Percentiles rank a stretch among this genome's conserved stretches.
Conservation (phyloP, 2,113 vertebrate species). For the Callopanchax toddi region DNA sequence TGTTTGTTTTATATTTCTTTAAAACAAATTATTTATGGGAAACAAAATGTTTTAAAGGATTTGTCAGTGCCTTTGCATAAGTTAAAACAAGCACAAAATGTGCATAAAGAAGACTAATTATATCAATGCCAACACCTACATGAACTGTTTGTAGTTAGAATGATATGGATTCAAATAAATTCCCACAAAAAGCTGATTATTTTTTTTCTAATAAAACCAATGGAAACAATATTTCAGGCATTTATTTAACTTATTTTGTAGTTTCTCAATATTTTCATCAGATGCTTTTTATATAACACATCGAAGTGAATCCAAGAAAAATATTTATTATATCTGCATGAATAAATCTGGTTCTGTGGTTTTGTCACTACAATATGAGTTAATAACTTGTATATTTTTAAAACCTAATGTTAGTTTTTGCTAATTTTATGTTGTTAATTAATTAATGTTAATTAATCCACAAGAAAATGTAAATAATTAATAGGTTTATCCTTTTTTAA, state of each 20-base stretch:
- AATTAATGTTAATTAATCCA: too few species aligned
- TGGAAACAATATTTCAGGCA: not conserved
- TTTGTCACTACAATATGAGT: conserved; percentile 11
- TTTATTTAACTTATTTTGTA: conserved; percentile 1
- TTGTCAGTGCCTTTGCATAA: not conserved
- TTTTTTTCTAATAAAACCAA: conserved; percentile 2
- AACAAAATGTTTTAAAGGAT: conserved; percentile 10
- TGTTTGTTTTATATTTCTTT: conserved; percentile 4
- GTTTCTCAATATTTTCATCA: not conserved
- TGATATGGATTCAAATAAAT: not conserved
- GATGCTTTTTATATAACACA: conserved; percentile 1
- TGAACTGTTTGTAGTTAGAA: not conserved
- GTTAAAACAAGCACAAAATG: conserved; percentile 1
- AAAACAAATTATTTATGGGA: too few species aligned
- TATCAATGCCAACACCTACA: conserved; percentile 9
- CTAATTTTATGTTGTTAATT: too few species aligned
- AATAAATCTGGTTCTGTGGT: conserved; percentile 12
- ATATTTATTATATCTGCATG: conserved; percentile 26
- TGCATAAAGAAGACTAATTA: conserved; percentile 8
- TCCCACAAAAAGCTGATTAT: too few species aligned
- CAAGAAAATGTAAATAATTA: not conserved
- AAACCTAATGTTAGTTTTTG: conserved; percentile 7
- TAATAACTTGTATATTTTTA: conserved; percentile 4
- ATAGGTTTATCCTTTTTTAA: not conserved
- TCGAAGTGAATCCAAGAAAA: not conserved